Evolutionary conservation across 1,140 invertebrate species (phyloP).

Genomic region (Euschistus heros): DNA sequence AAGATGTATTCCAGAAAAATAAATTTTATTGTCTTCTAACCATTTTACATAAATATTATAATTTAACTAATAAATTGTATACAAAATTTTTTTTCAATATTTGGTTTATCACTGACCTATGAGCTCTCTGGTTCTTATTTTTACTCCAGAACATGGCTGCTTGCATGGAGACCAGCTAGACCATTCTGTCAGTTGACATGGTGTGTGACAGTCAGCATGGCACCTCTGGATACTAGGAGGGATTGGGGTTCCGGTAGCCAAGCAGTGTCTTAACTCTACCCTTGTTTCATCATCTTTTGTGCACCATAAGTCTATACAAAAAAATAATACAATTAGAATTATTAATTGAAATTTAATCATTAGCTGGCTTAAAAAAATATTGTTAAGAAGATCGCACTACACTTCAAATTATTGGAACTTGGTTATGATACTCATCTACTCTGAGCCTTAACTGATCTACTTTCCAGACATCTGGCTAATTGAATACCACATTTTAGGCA

Average conservation of each 20-base stretch:
- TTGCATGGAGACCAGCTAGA: constrained; percentile 44
- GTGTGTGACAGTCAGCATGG: constrained; percentile 34
- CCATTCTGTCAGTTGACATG: constrained; percentile 41
- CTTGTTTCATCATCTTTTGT: constrained; percentile 26
- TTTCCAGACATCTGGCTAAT: no score
- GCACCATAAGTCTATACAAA: constrained; percentile 31
- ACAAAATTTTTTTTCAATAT: background rate
- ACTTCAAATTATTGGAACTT: no score
- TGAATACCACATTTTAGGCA: no score
- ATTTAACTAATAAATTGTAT: background rate
- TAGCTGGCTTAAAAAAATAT: no score
- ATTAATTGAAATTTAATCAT: background rate
- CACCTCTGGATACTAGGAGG: constrained; percentile 33
- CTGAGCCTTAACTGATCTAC: no score
- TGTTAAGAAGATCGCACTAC: no score
- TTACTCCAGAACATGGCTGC: constrained; percentile 36
- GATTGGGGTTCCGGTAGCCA: constrained; percentile 25
- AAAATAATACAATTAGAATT: background rate
- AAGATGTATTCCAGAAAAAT: background rate
- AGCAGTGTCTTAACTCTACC: constrained; percentile 31
- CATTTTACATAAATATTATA: no score
- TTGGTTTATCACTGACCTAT: constrained; percentile 30
- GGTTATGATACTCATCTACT: no score
- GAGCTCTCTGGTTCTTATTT: constrained; percentile 32
- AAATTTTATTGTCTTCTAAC: no score